Percentiles rank a stretch among this genome's conserved stretches.
These are phyloP conservation scores for Anodontia alba DNA, from an alignment of 2,888 invertebrate genomes.

Conservation along the genomic window DNA sequence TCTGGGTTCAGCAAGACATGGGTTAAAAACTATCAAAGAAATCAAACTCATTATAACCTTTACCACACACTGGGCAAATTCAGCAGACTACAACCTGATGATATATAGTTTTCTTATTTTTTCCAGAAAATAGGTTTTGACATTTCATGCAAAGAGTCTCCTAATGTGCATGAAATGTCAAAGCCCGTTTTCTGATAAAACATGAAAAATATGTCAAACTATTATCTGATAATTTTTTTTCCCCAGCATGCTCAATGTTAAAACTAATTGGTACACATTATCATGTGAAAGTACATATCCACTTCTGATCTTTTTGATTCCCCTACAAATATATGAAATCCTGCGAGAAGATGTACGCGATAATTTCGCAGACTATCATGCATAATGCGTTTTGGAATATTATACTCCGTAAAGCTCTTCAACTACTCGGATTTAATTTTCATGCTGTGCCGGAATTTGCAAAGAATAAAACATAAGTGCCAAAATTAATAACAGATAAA, in stretches of 20 bases:
- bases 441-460: background rate
- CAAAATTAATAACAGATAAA: constrained; percentile 10
- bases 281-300: background rate
- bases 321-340: background rate
- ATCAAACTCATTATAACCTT: background rate
- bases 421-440: background rate
- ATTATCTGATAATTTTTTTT: too few relatives aligned
- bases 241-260: too few relatives aligned
- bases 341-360: background rate
- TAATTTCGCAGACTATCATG: background rate
- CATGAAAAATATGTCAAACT: too few relatives aligned
- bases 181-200: too few relatives aligned
- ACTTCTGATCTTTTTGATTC: background rate
- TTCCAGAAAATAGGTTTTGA: too few relatives aligned
- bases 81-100: too few relatives aligned
- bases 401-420: background rate
- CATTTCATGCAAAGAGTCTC: too few relatives aligned
- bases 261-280: background rate
- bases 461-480: constrained; percentile 8
- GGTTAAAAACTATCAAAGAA: too few relatives aligned
- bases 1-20: too few relatives aligned
- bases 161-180: too few relatives aligned
- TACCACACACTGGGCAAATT: too few relatives aligned
- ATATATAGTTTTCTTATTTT: too few relatives aligned
- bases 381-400: constrained; percentile 2